Evolutionary conservation across 2,797 vertebrate species (phyloP), one percentile per base, ranked within the genome.

Genomic region (Geotrypetes seraphini): DNA sequence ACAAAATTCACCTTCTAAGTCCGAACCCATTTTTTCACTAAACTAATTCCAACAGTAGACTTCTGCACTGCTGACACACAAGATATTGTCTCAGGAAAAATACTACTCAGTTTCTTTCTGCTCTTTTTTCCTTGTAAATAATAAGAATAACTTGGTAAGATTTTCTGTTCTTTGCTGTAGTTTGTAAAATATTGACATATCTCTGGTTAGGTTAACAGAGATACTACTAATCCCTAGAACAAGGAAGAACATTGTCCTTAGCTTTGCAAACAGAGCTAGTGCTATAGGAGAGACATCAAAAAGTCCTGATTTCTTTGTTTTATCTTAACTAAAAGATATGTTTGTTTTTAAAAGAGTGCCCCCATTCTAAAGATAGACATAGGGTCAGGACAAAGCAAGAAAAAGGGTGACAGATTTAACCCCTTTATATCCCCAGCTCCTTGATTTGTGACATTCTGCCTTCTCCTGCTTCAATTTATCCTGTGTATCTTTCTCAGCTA

Each of bases 281-380:
- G 12, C n/a, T 57, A 41, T 54, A 26, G 31, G 45, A 65, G 56
- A 40, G 49, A 44, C 37, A 41, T 46, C 44, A 54, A 54, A 51
- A 55, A 50, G 26, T 49, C 39, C 68, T 68, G 60, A 60, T 69
- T 71, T n/a, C 67, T 63, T 69, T 65, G 56, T 65, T n/a, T n/a
- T n/a, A 65, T 44, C 38, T 56, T 45, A 23, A 47, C 42, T 59
- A 6, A 0, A 28, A 65, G 60, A 53, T 71, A 56, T 65, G 39
- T 39, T 53, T 69, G 22, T 64, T 71, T 65, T 29, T 22, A 45
- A 42, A 61, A 43, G 39, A 24, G 37, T 60, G 41, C 43, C 7
- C 2, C 36, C 13, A 2, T 33, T 39, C 31, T 47, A 36, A 28
- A 39, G 48, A 31, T 53, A 51, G 53, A 45, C 28, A 2, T 16